These are phyloP conservation scores for Aleadryas rufinucha DNA, from an alignment of 2,113 vertebrate species.

Conservation along the genomic window DNA sequence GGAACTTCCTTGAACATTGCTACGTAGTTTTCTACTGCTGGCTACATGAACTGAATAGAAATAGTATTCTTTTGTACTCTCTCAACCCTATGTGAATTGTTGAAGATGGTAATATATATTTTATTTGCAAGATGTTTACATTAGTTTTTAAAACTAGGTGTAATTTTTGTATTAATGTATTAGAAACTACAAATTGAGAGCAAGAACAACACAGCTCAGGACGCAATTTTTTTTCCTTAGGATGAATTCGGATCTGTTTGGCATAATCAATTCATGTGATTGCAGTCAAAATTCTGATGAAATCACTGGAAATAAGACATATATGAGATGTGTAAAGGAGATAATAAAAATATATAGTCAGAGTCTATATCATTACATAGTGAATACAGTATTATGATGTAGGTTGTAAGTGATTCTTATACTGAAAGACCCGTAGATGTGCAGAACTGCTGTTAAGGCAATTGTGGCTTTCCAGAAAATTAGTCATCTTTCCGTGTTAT, in stretches of 20 bases:
- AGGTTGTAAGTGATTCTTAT: not conserved
- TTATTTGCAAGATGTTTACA: not conserved
- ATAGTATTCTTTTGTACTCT: not conserved
- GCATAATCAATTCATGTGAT: not conserved
- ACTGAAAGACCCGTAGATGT: not conserved
- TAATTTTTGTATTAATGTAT: not conserved
- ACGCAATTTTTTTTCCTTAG: not conserved
- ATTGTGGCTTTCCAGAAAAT: not conserved
- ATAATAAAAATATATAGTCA: not conserved
- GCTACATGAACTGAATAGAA: not conserved
- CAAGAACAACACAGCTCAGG: not conserved
- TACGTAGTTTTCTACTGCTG: not conserved
- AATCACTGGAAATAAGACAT: not conserved
- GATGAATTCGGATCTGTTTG: not conserved
- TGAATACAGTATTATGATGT: accelerated
- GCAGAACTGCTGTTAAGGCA: not conserved
- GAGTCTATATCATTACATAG: not conserved
- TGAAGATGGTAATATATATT: not conserved
- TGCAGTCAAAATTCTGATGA: not conserved
- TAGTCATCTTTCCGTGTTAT: not conserved
- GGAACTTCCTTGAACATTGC: not conserved
- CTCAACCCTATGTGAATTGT: not conserved
- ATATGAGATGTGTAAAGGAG: not conserved
- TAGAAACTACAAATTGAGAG: not conserved
- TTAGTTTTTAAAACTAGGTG: not conserved